These are phyloP conservation scores for Grapholita molesta DNA, from an alignment of 1,140 invertebrate species.

Conservation along the genomic window DNA sequence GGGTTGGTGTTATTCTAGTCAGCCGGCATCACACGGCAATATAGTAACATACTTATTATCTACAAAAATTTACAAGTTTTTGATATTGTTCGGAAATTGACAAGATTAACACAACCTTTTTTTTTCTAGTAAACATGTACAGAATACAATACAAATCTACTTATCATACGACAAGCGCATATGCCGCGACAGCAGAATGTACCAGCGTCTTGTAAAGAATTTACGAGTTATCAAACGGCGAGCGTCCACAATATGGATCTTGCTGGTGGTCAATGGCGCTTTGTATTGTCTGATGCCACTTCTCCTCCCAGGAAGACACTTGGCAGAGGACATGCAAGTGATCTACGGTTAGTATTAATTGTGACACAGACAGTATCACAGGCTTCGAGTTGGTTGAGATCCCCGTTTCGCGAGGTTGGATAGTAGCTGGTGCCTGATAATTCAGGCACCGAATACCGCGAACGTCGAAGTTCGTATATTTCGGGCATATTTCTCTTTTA, in stretches of 20 bases:
- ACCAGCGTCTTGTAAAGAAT: constrained; percentile 1
- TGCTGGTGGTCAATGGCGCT: neutral
- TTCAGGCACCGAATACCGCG: too few relatives aligned
- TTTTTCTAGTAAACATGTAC: neutral
- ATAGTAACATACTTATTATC: too few relatives aligned
- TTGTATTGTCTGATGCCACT: neutral
- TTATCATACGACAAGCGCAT: constrained; percentile 14
- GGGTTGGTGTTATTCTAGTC: too few relatives aligned
- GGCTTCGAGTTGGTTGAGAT: too few relatives aligned
- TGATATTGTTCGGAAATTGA: too few relatives aligned
- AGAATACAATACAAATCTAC: neutral
- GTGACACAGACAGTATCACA: too few relatives aligned
- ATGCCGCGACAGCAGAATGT: constrained; percentile 18
- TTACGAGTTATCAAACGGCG: constrained; percentile 29
- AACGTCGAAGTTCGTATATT: too few relatives aligned
- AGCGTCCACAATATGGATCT: constrained; percentile 28
- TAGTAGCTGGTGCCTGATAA: too few relatives aligned
- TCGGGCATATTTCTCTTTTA: too few relatives aligned
- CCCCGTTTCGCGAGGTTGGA: too few relatives aligned
- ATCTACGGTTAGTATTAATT: neutral
- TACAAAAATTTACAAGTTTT: too few relatives aligned
- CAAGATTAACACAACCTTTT: neutral
- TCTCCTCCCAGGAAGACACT: neutral
- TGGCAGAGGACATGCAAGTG: neutral
- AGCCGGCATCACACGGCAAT: too few relatives aligned